Evolutionary conservation across 2,888 invertebrate genomes (phyloP), one percentile per base, ranked within the genome.

Genomic region (Drosophila peninsularis): DNA sequence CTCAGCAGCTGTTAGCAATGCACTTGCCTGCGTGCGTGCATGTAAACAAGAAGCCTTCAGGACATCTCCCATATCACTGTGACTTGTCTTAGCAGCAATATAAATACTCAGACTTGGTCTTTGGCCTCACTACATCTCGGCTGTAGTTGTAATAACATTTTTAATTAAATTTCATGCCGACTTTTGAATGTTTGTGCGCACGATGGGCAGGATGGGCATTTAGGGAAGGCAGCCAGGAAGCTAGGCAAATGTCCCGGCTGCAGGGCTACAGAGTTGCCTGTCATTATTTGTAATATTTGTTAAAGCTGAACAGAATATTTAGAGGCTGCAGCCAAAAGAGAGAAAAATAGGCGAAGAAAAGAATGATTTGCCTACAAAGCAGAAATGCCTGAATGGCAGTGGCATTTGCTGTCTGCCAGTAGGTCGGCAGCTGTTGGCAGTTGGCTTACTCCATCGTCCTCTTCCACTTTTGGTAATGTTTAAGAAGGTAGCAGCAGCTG

Each of bases 91-190:
- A 32, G 17, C 14, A 13, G 27, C 30, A 24, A 42, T 21, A 36
- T 27, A 49, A 30, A 34, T 44, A 50, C 37, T 54, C 44, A 21
- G 55, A 41, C 3, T 55, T 10, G 17, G 21, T 34, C 55, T 65
- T 27, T 32, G 37, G 39, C 17, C 39, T 27, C 14, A 21, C 30
- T 74, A 62, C 61, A 49, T 42, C 64, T 49, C 64, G 21, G 44
- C 58, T 79, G 63, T 80, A 80, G 84, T 89, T 90, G 77, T 74
- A 80, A 81, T 78, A 72, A 89, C 82, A 80, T 88, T 88, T 89
- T 89, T 90, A 90, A 90, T 89, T 89, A 89, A 90, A 89, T 89
- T 90, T 83, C 69, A 75, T 88, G 80, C 85, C 79, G 85, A 90
- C 80, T 87, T 67, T 78, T 75, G 63, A 69, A 61, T 68, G 71